Base-by-base conservation (phyloP, 30 jellyfish, hydroid and myxozoan genomes). In the Mastigias papua region DNA sequence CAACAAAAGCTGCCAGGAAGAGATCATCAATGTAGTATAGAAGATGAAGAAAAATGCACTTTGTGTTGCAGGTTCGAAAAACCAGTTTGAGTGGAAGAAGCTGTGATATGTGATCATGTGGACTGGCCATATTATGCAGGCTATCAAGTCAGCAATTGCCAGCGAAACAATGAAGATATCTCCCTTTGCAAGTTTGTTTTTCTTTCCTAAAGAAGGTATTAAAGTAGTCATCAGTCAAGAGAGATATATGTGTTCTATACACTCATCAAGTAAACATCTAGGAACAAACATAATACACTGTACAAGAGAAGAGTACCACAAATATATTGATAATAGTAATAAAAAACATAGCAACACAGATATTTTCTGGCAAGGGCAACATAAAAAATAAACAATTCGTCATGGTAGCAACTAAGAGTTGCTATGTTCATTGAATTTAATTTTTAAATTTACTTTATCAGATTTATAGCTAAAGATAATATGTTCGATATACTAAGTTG, bases 1-100 rank as follows among this genome's bases (percentile, higher is more conserved):
- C 51, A 83, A 77, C 50, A 83, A 86, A 30, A 83, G 79, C 69
- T 83, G 92, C 92, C 92, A 83, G 19, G 92, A 83, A 21, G 92
- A 83, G 28, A 83, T 82, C 92, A 83, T 83, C 34, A 83, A 72
- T 27, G 92, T 83, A 23, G 92, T 83, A 78, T 83, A 83, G 81
- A 83, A 83, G 32, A 83, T 64, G 62, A 83, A 83, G 69, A 34
- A 83, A 62, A 83, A 83, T 34, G 86, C 79, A 23, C 86, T 73
- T 54, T 83, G 92, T 1, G 92, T 50, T 19, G 71, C 54, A 4
- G 92, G 64, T 13, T 75, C 70, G 32, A 83, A 83, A 50, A 83
- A 83, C 92, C 92, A 83, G 25, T 63, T 48, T 27, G 92, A 67
- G 62, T 69, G 76, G 73, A 58, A 20, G 22, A 67, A 83, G 86